Evolutionary conservation across 2,888 invertebrate species (phyloP), one percentile per base, ranked within the genome.

Genomic region (Eilema caniola): DNA sequence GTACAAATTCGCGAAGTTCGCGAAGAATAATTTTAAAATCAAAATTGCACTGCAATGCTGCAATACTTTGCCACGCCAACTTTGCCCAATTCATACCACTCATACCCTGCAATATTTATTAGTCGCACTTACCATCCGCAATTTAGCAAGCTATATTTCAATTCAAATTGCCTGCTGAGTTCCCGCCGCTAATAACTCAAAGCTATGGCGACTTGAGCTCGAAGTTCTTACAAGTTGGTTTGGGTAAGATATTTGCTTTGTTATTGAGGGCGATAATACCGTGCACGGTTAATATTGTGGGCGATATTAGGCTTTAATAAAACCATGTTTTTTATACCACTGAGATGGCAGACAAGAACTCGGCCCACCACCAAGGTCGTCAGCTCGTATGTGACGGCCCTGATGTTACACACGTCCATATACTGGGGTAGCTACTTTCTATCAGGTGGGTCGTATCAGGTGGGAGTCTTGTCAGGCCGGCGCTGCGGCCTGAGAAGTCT

Each of bases 81-180:
- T 25, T 63, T 20, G 25, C 25, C 63, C 20, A 16, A 28, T 11
- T 41, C 41, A 10, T 20, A 16, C 23, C 4, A 56, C 23, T 23
- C 23, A 24, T 25, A 37, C 25, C 20, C 47, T 10, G 25, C 25
- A 25, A 47, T 25, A 53, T 31, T 59, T 69, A 60, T 64, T 60
- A 47, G 47, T 20, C 47, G 53, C 56, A 64, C 28, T 66, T 71
- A 59, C 72, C 67, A 82, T 67, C 71, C 73, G 72, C 8, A 16
- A n/a, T 65, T 77, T 69, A 60, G 66, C 53, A 11, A 47, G 73
- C 75, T 47, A 83, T 81, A 78, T 80, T 80, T 83, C 78, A 80
- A 68, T 72, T 67, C 63, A 61, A 76, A 64, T 72, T 68, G 70
- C 66, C 65, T 10, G 24, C 56, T 53, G 76, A 78, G 71, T 76